Evolutionary conservation across 2,113 vertebrate genomes (phyloP), one percentile per base, ranked within the genome.

Genomic region (Mormyrus iriodes): DNA sequence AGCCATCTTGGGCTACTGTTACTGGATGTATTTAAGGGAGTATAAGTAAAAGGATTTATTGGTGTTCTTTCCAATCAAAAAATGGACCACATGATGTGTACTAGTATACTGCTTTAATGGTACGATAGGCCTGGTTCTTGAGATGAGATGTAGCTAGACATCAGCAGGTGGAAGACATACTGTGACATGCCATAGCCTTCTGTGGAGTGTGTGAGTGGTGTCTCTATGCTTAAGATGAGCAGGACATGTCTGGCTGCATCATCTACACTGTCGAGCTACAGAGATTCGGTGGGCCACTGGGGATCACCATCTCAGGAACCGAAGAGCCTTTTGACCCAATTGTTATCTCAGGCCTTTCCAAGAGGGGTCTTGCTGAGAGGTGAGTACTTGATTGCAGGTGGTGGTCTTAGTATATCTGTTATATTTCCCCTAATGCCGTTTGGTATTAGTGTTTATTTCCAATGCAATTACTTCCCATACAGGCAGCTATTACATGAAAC

Each of bases 311-410:
- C 93, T 99, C 98, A 0, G 98, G 98, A 90, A 99, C 98, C 0
- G 98, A 99, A 93, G 98, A 99, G 65, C 98, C 98, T 85, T 99
- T 99, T 1, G 98, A 99, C 92, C 98, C 98, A 42, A 98, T 99
- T 0, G 95, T 99, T 90, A 99, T 99, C 93, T 99, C 98, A 0
- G 98, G 98, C 61, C 95, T 99, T 91, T 99, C 98, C 90, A 98
- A 96, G 92, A 97, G 97, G 52, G 98, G 98, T 3, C 96, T 99
- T 88, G 98, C 98, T 39, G 98, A 99, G 94, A 97, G 98, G 98
- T 99, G 95, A 97, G 95, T 46, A 35, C 35, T 86, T 49, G 82
- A 85, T 48, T n/a, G 8, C 21, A 48, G 79, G 42, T 21, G 21
- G 21, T 46, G 44, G 79, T 46, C 44, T 48, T n/a, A 21, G 44